These are phyloP conservation scores for Dicrurus megarhynchus DNA, from an alignment of 2,113 vertebrate genomes.

Conservation along the genomic window DNA sequence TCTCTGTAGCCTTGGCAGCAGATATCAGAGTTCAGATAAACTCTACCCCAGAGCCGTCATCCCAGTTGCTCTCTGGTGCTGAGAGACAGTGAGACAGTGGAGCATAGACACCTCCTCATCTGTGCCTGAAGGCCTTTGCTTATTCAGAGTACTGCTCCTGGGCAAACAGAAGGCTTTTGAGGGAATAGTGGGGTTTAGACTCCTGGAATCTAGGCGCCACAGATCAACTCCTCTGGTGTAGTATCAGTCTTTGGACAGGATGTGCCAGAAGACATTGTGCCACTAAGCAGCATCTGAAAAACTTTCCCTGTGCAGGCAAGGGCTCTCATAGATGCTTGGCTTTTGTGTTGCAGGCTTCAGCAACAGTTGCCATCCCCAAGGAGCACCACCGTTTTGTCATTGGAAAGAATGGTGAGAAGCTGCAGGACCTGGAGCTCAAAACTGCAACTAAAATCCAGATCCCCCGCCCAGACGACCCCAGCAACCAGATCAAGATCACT, in stretches of 20 bases:
- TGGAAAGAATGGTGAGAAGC: conserved; percentile 97
- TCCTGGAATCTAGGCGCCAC: neutral
- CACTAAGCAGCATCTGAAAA: neutral
- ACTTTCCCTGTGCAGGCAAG: neutral
- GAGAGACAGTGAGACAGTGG: neutral
- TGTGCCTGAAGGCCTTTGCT: neutral
- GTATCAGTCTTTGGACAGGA: neutral
- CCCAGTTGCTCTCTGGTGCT: neutral
- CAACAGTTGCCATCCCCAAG: conserved; percentile 95
- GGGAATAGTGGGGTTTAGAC: neutral
- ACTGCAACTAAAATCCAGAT: conserved; percentile 99
- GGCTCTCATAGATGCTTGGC: neutral
- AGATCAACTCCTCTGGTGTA: neutral
- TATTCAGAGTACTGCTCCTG: neutral
- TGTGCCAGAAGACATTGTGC: neutral
- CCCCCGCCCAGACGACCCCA: conserved; percentile 94
- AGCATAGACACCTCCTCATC: neutral
- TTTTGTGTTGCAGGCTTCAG: conserved; percentile 81
- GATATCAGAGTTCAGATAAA: conserved; percentile 18
- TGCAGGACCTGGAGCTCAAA: conserved; percentile 98
- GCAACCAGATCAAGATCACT: conserved; percentile 98
- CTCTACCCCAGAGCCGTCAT: neutral
- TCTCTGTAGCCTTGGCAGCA: conserved; percentile 11
- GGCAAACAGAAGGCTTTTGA: neutral
- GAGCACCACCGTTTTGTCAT: conserved; percentile 99